Base-by-base conservation (phyloP, 1,140 invertebrate genomes). In the Drosophila sechellia region DNA sequence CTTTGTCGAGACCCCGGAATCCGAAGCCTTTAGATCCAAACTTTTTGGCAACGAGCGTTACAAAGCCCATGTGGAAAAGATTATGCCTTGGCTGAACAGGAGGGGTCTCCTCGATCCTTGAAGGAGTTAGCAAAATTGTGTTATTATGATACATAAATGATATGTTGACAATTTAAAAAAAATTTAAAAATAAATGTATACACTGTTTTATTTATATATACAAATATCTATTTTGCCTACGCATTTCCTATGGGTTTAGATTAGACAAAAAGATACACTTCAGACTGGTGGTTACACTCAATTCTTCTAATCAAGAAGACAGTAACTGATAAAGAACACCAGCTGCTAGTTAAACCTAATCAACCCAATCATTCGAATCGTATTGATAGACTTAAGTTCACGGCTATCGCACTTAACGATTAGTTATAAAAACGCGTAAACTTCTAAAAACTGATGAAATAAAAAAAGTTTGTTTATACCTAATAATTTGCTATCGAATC, bases 31-130 rank as follows among this genome's bases (percentile, higher is more conserved):
- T 0, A 50, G 45, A 8, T 0, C 17, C 1, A 6, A 50, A 13
- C 35, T 70, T 0, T 53, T 70, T 0, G n/a, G n/a, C 31, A 80
- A 80, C 27, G 71, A 70, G 1, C 58, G 58, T 4, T 80, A 76
- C 50, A 76, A 31, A 15, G 59, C 77, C 8, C 64, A 80, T 2
- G 37, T 75, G 31, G 59, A 80, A 10, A 57, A 50, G 6, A 35
- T 80, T 15, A 45, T 80, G 71, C 77, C 77, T 5, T 80, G 77
- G 77, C 50, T 75, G 0, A 80, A 80, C 22, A 60, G 42, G 11
- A 73, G 78, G 17, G 78, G 77, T 4, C 55, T 79, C 1, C 55
- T 79, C 5, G 77, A 80, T 4, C 35, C 59, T 13, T 61, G 11
- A 61, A 40, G 2, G 6, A 10, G 4, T 3, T 61, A 4, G 3